Percentiles rank a stretch among this genome's conserved stretches.
Conservation (phyloP, 2,113 vertebrate species). For the Malurus alboscapulatus region DNA sequence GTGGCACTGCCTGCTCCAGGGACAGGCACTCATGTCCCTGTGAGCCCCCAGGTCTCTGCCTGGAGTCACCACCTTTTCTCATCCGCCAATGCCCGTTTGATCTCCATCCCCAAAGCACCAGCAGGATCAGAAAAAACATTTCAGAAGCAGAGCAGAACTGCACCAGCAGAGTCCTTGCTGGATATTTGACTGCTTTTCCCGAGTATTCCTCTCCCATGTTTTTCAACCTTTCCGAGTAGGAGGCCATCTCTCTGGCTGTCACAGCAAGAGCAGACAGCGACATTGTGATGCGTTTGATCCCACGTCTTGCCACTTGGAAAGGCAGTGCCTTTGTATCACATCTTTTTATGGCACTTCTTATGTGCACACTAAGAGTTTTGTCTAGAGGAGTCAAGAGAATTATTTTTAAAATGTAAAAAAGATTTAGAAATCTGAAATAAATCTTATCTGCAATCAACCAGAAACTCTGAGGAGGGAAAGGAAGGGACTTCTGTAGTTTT, state of each 20-base stretch:
- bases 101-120: background rate
- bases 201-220: background rate
- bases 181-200: background rate
- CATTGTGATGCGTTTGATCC: background rate
- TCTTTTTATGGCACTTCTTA: background rate
- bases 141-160: background rate
- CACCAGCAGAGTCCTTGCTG: background rate
- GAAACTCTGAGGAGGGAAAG: background rate
- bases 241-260: background rate
- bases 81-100: fast-evolving
- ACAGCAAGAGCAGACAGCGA: background rate
- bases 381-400: background rate
- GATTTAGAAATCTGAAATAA: background rate
- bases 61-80: background rate
- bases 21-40: fast-evolving
- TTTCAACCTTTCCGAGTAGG: background rate
- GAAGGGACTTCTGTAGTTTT: background rate
- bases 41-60: background rate
- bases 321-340: fast-evolving
- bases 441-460: background rate
- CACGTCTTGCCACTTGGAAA: background rate
- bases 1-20: background rate
- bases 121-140: background rate
- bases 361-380: background rate
- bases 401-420: background rate